Evolutionary conservation across 2,113 vertebrate genomes (phyloP), one percentile per base, ranked within the genome.

Genomic region (Cebus imitator): DNA sequence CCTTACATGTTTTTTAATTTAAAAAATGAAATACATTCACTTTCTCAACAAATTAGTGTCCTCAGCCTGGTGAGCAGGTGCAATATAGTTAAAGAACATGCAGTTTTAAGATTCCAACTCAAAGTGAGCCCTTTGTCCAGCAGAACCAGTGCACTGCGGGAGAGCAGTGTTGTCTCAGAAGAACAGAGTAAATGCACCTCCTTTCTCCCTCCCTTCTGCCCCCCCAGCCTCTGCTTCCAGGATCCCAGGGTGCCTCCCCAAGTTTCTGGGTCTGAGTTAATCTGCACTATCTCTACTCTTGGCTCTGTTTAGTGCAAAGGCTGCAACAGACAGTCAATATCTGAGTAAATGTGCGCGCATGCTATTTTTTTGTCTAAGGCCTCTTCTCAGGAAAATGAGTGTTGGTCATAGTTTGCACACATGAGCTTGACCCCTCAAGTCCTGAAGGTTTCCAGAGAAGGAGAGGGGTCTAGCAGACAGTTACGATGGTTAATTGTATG

Each of bases 111-210:
- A 50, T 35, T 45, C 55, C 18, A 14, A 40, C 32, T 48, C 55
- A 12, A 40, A 21, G 61, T 21, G 58, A 55, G 8, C 6, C 0
- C 0, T 5, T 13, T 27, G 11, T n/a, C 57, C 21, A 25, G 70
- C 23, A 72, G 27, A 32, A 30, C 57, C 5, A 16, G 4, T 18
- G 5, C 8, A 1, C 12, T 14, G 3, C 20, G 12, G 87, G 21
- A 20, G 4, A 5, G 5, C 4, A 35, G 10, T 2, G 4, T 40
- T 6, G n/a, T 20, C 52, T 89, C 3, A 0, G n/a, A 13, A 86
- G 27, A 58, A 8, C 16, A 2, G 18, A 80, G 25, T 1, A 55
- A 78, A 35, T 58, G 64, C 16, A 8, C 3, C 37, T 17, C 3
- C 32, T 13, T 13, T 30, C 37, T 32, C 10, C 68, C 37, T n/a